Percentiles rank a stretch among this genome's conserved stretches.
Evolutionary conservation across 2,113 vertebrate species (phyloP).

Genomic region (Chaetura pelagica): DNA sequence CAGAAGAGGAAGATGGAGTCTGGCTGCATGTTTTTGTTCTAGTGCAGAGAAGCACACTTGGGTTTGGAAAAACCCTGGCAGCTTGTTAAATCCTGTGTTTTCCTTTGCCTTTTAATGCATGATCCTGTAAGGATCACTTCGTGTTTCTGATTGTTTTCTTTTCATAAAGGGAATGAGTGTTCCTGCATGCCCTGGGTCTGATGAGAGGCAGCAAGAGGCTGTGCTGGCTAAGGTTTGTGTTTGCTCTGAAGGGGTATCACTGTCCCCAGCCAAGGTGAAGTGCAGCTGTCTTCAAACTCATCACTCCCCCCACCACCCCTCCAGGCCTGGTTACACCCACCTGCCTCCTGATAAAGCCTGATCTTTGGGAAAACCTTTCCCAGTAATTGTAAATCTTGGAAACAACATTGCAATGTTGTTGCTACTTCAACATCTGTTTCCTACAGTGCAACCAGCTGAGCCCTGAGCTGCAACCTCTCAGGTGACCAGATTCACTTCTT

Average conservation of each 20-base stretch:
- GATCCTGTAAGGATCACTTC: not conserved
- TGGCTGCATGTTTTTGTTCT: not conserved
- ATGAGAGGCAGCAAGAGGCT: not conserved
- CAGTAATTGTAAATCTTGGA: not conserved
- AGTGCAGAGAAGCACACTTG: not conserved
- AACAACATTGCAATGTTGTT: not conserved
- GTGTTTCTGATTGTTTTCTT: not conserved
- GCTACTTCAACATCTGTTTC: not conserved
- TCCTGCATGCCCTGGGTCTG: not conserved
- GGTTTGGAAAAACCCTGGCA: not conserved
- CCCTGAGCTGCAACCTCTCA: not conserved
- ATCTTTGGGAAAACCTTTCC: not conserved
- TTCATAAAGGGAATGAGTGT: not conserved
- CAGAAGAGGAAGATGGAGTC: not conserved
- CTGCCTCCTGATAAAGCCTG: not conserved
- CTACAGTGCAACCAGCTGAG: too few species aligned
- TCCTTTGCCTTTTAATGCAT: not conserved
- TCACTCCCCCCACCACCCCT: fast-evolving
- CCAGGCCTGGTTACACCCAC: fast-evolving
- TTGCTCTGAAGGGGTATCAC: not conserved
- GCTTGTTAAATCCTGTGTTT: not conserved
- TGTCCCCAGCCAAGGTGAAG: fast-evolving
- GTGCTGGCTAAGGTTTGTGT: not conserved
- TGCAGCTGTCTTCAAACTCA: not conserved
- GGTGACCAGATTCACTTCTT: not conserved